Evolutionary conservation across 2,888 invertebrate genomes (phyloP), one percentile per base, ranked within the genome.

Genomic region (Ferdinandea cuprea): DNA sequence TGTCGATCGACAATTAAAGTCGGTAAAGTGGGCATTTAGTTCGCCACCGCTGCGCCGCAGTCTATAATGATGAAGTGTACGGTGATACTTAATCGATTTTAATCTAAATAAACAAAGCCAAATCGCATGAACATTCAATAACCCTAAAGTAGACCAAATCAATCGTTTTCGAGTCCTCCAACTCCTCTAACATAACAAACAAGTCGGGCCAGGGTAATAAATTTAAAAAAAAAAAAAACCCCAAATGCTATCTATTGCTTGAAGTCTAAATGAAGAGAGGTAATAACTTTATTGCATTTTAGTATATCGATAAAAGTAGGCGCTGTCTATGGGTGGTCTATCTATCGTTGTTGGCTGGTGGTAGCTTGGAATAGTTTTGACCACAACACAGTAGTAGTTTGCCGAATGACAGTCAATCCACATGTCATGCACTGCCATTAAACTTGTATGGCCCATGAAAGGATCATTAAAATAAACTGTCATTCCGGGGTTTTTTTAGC

Each of bases 321-420:
- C 28, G 15, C 15, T 42, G 11, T 54, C 15, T 25, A 28, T 17
- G 28, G 15, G 30, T 35, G 42, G 32, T 6, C 6, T 21, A n/a
- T n/a, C n/a, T 8, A 4, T 2, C 19, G 6, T 0, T 8, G 25
- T 13, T 44, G 3, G 17, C 6, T 61, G n/a, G 28, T 21, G 44
- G 63, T 76, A 32, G 76, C 58, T 65, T 54, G 11, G 52, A 71
- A 19, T 40, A 40, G 46, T 59, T 63, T 58, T 81, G 81, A 66
- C 81, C 81, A 81, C 81, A 81, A 81, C 81, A 81, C 50, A 81
- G 52, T 52, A 81, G 52, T 52, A 19, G 44, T 65, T 63, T 15
- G 59, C 19, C 66, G n/a, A 72, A 63, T 71, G 65, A 58, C 56
- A 44, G 15, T 21, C 5, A 66, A 40, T 15, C 19, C 28, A 13